Base-by-base conservation (phyloP, 2,888 invertebrate genomes). In the Leucoma salicis region DNA sequence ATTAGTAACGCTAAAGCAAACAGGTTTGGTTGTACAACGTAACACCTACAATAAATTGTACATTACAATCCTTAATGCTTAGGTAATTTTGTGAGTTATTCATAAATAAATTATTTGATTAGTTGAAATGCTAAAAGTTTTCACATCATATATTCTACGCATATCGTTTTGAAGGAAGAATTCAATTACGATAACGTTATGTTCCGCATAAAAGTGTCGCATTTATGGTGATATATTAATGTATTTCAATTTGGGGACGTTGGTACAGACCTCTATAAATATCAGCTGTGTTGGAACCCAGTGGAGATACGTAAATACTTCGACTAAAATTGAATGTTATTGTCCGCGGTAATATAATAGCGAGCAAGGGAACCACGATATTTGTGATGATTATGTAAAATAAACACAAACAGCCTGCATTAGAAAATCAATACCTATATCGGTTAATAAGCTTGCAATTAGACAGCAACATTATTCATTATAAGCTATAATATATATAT, bases 211-310 rank as follows among this genome's bases (percentile, higher is more conserved):
- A 85, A 88, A 87, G 81, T 87, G 88, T 89, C 88, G 85, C 86
- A 78, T 87, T 88, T 87, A 86, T 87, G 86, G 84, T 88, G 85
- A 87, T 85, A 88, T 89, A 89, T 89, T 87, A 89, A 89, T 89
- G 86, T 88, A 86, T 89, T 89, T 88, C 88, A 89, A 88, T 89
- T 89, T 86, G 85, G 84, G 74, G 72, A 78, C 79, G 78, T 78
- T 80, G 79, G 78, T 80, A 78, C 77, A 84, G 82, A 88, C 88
- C 87, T 81, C 82, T 82, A 88, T 89, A 89, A 89, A 89, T 88
- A 88, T 84, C 78, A 71, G 75, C 73, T 71, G 78, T 74, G 77
- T 57, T 68, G 73, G 75, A 72, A 71, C 75, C 76, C 75, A 70
- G 70, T 66, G 76, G 76, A 71, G 74, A 54, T 78, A 77, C 83